Evolutionary conservation across 2,888 invertebrate genomes (phyloP), one percentile per base, ranked within the genome.

Genomic region (Acleris holmiana): DNA sequence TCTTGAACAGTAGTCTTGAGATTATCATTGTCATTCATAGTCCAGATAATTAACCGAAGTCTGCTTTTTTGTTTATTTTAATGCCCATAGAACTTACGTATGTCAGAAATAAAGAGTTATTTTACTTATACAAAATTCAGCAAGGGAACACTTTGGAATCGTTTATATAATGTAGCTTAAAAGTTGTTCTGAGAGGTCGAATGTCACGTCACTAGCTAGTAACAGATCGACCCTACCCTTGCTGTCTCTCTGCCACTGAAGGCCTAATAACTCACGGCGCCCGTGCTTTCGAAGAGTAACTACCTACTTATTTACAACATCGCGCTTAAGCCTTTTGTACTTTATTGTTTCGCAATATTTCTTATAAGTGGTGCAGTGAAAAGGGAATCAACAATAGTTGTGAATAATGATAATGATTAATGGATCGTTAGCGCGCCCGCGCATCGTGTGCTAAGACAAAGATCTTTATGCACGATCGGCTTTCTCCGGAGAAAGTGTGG

Each of bases 401-500:
- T 53, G 64, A 59, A 55, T 21, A 59, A 60, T 64, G 54, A 67
- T 57, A 59, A 56, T 67, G 55, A 67, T 67, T 60, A 67, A 68
- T 56, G 59, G 41, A 47, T 23, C 19, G 44, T 57, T 46, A 40
- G 63, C 49, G 50, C 61, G 59, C 56, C 46, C 49, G 61, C 61
- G 61, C 58, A 35, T 61, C 57, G 74, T 55, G 21, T 40, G 69
- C 68, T 73, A 79, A 84, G 81, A 87, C 85, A 87, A 86, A 85
- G 83, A 86, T 81, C 82, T 85, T 88, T 85, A 85, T 84, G 87
- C 85, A 82, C 85, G 85, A 90, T 85, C 84, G 79, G 85, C 91
- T 91, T 91, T 92, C 91, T 82, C 91, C 77, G 75, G 89, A 77
- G 91, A 92, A 92, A 92, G 91, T 91, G 86, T 86, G 82, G 76